Evolutionary conservation across 2,113 vertebrate species (phyloP), one percentile per base, ranked within the genome.

Genomic region (Scartelaos histophorus): DNA sequence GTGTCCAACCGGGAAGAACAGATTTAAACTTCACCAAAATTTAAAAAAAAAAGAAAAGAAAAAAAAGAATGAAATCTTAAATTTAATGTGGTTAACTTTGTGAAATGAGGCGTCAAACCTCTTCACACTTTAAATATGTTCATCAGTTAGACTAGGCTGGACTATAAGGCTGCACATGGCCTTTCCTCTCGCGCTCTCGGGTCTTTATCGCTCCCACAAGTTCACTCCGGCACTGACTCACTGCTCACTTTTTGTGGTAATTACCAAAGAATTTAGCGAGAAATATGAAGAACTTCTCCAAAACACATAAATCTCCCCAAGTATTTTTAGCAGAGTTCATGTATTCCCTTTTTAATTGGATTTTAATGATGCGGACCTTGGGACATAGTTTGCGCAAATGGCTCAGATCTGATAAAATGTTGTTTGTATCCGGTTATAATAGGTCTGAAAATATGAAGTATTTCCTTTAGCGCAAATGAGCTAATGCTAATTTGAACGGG

Each of bases 281-380:
- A 64, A 64, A n/a, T 43, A 64, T 64, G 19, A 38, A 43, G 19
- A 64, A 38, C 34, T 64, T 43, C 19, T 12, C 34, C n/a, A 1
- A 38, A 43, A 64, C 34, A 1, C 10, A 38, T 21, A 38, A 64
- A 5, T 38, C 34, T 64, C 17, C 17, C 34, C 1, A 13, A 21
- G 29, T 38, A n/a, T 64, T 64, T 64, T 38, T 64, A 38, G 60
- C 29, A 1, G 25, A 62, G 60, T 35, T 62, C 25, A 38, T 62
- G 2, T 29, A 17, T 34, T 62, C 25, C 3, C 5, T 16, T 62
- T 62, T 62, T 62, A 62, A 62, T 62, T 62, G 60, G 15, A 43
- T 64, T 64, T 64, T 64, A 64, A 64, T 64, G 34, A 64, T 43
- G 3, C 5, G 34, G 61, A 38, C 61, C 61, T 64, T 17, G 34